Base-by-base conservation (phyloP, 2,797 vertebrate species). In the Acropternis orthonyx region DNA sequence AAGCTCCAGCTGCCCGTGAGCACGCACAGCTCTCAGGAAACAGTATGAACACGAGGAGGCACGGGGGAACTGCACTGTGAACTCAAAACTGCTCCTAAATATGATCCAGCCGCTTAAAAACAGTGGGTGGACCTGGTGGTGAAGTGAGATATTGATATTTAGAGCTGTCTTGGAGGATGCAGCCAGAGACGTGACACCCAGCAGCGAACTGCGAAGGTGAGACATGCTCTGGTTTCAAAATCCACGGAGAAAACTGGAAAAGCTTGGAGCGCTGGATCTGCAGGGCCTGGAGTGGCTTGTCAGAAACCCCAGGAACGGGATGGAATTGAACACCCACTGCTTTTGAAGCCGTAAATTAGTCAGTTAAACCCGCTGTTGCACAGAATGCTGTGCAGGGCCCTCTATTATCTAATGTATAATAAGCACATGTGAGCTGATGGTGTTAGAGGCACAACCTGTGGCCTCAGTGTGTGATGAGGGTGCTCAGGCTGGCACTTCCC, bases 101-200 rank as follows among this genome's bases (percentile, higher is more conserved):
- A 73, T 37, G 72, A 67, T 80, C 79, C 79, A 85, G 44, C 79
- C 9, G 0, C 62, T 67, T 77, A 16, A 74, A 96, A 93, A 2
- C 83, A 85, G 96, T 74, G 88, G 93, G 85, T 77, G 90, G 92
- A 46, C 76, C 77, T 44, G 77, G 75, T 93, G 88, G 68, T 49
- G 55, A 88, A 93, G 82, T 24, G 93, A 93, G 90, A 77, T 28
- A 1, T n/a, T 39, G 92, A 73, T 74, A 88, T 95, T 96, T 96
- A 92, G 85, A 82, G 90, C 72, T 81, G 21, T 27, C 49, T 55
- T 44, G 61, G n/a, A 37, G 79, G 91, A 43, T 71, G 17, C 72
- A 76, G 78, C 86, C 59, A 10, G 54, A 74, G 90, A n/a, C 32
- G 7, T 37, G 86, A 62, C 74, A 89, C 80, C 41, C 91, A 81